Base-by-base conservation (phyloP, 2,888 invertebrate genomes). In the Chymomyza fuscimana region DNA sequence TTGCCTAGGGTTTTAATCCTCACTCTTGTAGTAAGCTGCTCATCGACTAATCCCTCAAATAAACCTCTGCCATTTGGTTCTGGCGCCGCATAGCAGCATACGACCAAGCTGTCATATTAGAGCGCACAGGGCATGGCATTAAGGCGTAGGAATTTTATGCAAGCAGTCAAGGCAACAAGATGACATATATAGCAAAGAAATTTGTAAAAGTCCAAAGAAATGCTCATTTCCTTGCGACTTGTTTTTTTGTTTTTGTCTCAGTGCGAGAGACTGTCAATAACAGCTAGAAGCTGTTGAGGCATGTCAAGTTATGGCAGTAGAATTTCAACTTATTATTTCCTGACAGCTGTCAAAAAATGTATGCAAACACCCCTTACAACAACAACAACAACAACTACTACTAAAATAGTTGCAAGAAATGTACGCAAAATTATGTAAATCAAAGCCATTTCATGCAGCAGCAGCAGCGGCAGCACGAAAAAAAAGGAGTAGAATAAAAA, bases 271-370 rank as follows among this genome's bases (percentile, higher is more conserved):
- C 40, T 46, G 40, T 46, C 40, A 46, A 46, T 46, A 46, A 46
- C 40, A 46, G 40, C 40, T 46, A 46, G 40, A 12, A 46, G 40
- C 40, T 46, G 40, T 46, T 46, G 40, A 46, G 40, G 40, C 40
- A 46, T 46, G 40, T 46, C 40, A 46, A 46, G 40, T 46, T 46
- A 46, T 46, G 40, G 40, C 12, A 12, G 12, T 10, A 54, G 52
- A 54, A 54, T 54, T 54, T 54, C 19, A 54, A 54, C 16, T 54
- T 54, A 16, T 54, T 54, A 54, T n/a, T 54, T 54, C 52, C 9
- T 54, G 89, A 89, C 90, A 90, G 89, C 89, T 89, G 89, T 89
- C 89, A 89, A 87, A 89, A 83, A 89, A 89, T 86, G n/a, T 15
- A 85, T 82, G 83, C 87, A 88, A 88, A 89, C 87, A 88, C 68